Percentiles rank a stretch among this genome's conserved stretches.
These are phyloP conservation scores for Chalcis sispes DNA, from an alignment of 2,888 invertebrate species.

Conservation along the genomic window DNA sequence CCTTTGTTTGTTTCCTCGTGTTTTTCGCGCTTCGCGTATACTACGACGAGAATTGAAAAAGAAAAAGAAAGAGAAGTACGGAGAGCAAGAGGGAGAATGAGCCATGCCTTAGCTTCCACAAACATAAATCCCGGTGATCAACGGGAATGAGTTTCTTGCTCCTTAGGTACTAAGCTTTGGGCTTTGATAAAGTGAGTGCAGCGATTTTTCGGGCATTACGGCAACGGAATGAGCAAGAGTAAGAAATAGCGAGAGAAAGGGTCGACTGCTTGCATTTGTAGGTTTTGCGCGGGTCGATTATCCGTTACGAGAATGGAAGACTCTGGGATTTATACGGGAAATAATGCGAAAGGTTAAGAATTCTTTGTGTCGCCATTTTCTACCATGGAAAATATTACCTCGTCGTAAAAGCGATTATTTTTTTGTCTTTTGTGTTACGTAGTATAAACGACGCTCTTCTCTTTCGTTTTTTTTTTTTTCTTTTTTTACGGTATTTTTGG, in stretches of 20 bases:
- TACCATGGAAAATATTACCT: too few species aligned
- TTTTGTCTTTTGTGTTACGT: too few species aligned
- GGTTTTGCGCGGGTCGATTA: slow-evolving; percentile 19
- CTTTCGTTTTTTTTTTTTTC: too few species aligned
- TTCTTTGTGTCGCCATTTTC: slow-evolving; percentile 1
- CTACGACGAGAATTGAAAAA: slow-evolving; percentile 14
- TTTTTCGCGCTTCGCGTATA: slow-evolving; percentile 33
- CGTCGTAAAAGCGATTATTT: too few species aligned
- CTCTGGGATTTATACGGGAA: slow-evolving; percentile 3
- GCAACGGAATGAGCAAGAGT: neutral
- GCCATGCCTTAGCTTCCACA: neutral
- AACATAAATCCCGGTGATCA: slow-evolving; percentile 46
- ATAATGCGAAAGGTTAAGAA: neutral
- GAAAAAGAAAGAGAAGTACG: neutral
- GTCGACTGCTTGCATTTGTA: neutral
- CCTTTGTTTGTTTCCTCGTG: slow-evolving; percentile 8
- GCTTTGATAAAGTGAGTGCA: slow-evolving; percentile 46
- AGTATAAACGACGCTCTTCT: too few species aligned
- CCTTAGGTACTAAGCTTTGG: slow-evolving; percentile 27
- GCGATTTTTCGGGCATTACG: slow-evolving; percentile 33
- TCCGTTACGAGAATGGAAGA: neutral
- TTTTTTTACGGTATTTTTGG: too few species aligned
- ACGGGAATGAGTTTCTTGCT: slow-evolving; percentile 41
- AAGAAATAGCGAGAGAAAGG: neutral
- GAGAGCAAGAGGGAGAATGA: slow-evolving; percentile 8